A percentile compares a stretch with the other conserved stretches of the same genome.
phyloP scores from a whole-genome alignment of 2,113 vertebrate genomes.

The Nothobranchius kuhntae region DNA sequence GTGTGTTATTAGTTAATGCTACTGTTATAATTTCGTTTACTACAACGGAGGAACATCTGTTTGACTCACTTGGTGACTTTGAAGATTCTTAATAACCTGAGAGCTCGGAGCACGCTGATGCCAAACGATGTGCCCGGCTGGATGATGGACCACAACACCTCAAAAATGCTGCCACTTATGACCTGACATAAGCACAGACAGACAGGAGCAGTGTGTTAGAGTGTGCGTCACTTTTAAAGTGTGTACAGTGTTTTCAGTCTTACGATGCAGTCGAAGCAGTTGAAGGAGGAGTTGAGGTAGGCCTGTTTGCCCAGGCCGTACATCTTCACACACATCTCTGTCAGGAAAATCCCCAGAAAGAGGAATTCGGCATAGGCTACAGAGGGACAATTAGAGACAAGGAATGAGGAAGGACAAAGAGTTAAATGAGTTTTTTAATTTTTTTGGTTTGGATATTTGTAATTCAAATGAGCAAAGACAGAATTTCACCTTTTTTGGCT shows the following conservation, averaged over 20 bases:
- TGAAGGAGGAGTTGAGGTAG: constrained; percentile 96
- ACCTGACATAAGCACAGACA: constrained; percentile 78
- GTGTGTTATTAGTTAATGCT: not conserved
- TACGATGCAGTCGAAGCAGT: constrained; percentile 96
- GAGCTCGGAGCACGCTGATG: constrained; percentile 96
- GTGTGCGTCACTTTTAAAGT: too few relatives aligned
- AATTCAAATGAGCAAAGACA: too few relatives aligned
- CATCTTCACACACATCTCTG: constrained; percentile 96
- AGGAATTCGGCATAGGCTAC: constrained; percentile 94
- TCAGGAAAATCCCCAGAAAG: constrained; percentile 96
- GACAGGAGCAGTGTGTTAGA: not conserved
- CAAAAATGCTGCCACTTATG: constrained; percentile 95
- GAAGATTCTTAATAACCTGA: constrained; percentile 98
- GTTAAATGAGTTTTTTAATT: too few relatives aligned
- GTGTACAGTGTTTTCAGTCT: constrained; percentile 62
- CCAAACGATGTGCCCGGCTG: constrained; percentile 97
- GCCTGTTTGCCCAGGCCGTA: constrained; percentile 90
- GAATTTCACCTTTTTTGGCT: too few relatives aligned
- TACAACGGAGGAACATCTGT: not conserved
- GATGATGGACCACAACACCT: constrained; percentile 93
- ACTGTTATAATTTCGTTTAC: not conserved
- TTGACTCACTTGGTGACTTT: constrained; percentile 96
- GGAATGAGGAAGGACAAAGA: not conserved
- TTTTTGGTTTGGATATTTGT: too few relatives aligned
- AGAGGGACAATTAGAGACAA: not conserved